Conservation (phyloP, 2,797 vertebrate species). For the Danio kyathit region DNA sequence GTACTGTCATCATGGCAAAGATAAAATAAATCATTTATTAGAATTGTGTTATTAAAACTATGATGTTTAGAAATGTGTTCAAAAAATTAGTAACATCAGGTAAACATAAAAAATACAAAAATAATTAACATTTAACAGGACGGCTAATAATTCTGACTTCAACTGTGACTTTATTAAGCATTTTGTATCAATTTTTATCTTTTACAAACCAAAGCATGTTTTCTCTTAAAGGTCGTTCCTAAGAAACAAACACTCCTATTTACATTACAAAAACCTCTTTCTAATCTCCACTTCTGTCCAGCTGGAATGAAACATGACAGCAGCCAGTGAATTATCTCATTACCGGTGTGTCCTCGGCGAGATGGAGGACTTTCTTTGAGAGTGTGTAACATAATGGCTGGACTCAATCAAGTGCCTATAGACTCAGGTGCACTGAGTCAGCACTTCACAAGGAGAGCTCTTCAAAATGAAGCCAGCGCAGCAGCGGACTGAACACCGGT, state of each 20-base stretch:
- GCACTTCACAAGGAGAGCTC: constrained; percentile 43
- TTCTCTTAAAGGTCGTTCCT: constrained; percentile 33
- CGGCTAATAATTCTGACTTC: no score
- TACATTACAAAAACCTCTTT: constrained; percentile 53
- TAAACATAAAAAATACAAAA: no score
- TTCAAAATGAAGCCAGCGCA: background rate
- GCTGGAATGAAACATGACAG: constrained; percentile 37
- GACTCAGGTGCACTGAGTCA: constrained; percentile 37
- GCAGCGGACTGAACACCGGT: constrained; percentile 48
- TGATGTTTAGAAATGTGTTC: no score
- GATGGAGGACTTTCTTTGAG: constrained; percentile 48
- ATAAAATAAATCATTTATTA: no score
- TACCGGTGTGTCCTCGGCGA: constrained; percentile 20
- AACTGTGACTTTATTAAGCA: no score
- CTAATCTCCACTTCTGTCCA: constrained; percentile 41
- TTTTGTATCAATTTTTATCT: no score
- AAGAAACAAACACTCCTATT: constrained; percentile 54
- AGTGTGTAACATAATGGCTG: constrained; percentile 34
- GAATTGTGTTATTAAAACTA: no score
- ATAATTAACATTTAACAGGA: no score
- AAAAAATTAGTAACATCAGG: no score
- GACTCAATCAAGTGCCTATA: constrained; percentile 43
- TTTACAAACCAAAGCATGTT: no score
- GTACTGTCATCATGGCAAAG: no score
- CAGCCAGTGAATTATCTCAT: constrained; percentile 24